These are phyloP conservation scores for Cotesia typhae DNA, from an alignment of 1,140 invertebrate species.

Conservation along the genomic window DNA sequence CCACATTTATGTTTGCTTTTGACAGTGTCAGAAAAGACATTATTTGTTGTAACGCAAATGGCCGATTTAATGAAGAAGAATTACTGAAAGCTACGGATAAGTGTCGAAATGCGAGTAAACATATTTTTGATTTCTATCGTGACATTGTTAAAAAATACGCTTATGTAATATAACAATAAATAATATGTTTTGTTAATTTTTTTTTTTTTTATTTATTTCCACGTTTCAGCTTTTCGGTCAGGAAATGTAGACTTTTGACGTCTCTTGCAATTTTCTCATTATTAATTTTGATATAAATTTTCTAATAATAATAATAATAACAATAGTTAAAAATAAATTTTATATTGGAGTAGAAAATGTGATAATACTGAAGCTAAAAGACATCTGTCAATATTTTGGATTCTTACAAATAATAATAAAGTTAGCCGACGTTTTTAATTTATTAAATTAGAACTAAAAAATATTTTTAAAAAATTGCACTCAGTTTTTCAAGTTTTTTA, in stretches of 20 bases:
- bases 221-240: background rate
- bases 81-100: conserved; percentile 72
- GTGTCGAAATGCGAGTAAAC: conserved; percentile 71
- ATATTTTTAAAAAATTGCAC: too few species aligned
- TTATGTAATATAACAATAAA: conserved; percentile 57
- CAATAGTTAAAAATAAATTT: too few species aligned
- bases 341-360: too few species aligned
- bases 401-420: too few species aligned
- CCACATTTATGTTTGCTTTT: conserved; percentile 76
- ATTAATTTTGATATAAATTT: too few species aligned
- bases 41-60: conserved; percentile 73
- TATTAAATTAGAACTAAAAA: too few species aligned
- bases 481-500: too few species aligned
- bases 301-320: too few species aligned
- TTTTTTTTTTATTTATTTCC: background rate
- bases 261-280: too few species aligned
- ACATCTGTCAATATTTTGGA: too few species aligned
- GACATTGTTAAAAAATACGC: conserved; percentile 70
- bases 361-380: background rate
- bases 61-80: conserved; percentile 72
- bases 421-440: too few species aligned
- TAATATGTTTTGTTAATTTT: conserved; percentile 1
- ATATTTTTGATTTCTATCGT: conserved; percentile 78
- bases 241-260: too few species aligned
- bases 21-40: conserved; percentile 74